A percentile compares a stretch with the other conserved stretches of the same genome.
Evolutionary conservation across 1,140 invertebrate species (phyloP).

Genomic region (Drosophila nigromelanica): DNA sequence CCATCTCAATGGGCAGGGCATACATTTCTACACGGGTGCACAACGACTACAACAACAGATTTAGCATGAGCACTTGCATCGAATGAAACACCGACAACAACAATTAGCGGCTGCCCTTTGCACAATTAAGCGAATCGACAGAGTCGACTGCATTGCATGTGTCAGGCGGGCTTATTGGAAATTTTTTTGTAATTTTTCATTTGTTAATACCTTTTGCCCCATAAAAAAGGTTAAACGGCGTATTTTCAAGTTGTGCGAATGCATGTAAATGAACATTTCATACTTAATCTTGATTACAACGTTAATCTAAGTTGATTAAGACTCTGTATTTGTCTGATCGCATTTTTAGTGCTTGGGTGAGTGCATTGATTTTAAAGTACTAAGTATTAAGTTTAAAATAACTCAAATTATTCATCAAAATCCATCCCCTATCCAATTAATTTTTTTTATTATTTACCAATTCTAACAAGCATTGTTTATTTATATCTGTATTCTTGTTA

Average conservation of each 20-base stretch:
- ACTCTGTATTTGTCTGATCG: no score
- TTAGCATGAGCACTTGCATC: slow-evolving; percentile 24
- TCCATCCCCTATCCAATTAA: no score
- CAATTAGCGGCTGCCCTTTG: slow-evolving; percentile 64
- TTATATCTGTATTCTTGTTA: no score
- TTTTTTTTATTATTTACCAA: no score
- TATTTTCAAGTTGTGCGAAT: background rate
- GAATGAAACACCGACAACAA: slow-evolving; percentile 33
- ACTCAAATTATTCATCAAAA: no score
- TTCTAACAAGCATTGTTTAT: no score
- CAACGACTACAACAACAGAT: background rate
- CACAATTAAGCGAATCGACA: slow-evolving; percentile 57
- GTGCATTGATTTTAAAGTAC: no score
- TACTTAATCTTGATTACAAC: background rate
- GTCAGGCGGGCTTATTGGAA: slow-evolving; percentile 1
- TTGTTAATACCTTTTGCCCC: background rate
- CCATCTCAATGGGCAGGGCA: slow-evolving; percentile 36
- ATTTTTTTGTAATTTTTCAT: background rate
- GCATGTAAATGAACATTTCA: background rate
- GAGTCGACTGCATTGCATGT: slow-evolving; percentile 6
- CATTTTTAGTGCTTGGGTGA: no score
- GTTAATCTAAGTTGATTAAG: no score
- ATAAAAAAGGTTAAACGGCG: background rate
- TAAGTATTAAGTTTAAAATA: no score
- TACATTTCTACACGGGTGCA: slow-evolving; percentile 13